Percentiles rank a stretch among this genome's conserved stretches.
These are phyloP conservation scores for Papilio glaucus DNA, from an alignment of 1,140 invertebrate genomes.

Conservation along the genomic window DNA sequence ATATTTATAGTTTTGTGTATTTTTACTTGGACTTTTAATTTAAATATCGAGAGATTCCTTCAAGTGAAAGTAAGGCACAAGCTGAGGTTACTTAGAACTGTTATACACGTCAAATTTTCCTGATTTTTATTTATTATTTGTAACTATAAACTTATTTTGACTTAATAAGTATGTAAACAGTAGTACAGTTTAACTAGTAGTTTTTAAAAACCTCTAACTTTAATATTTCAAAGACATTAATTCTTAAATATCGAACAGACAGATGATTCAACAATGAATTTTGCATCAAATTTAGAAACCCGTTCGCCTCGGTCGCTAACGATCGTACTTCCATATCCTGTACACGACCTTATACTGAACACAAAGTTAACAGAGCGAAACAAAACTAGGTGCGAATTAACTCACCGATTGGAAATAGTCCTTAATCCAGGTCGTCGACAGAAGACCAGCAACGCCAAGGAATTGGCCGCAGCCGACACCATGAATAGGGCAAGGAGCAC, in stretches of 20 bases:
- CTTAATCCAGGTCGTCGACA: constrained; percentile 77
- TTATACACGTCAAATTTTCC: neutral
- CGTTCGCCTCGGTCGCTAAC: constrained; percentile 16
- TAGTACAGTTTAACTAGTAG: too few relatives aligned
- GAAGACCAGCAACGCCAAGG: constrained; percentile 78
- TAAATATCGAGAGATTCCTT: neutral
- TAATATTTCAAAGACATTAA: constrained; percentile 6
- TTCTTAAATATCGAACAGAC: neutral
- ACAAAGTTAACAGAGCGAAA: constrained; percentile 32
- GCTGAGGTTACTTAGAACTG: neutral
- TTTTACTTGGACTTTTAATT: neutral
- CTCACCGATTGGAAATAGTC: constrained; percentile 82
- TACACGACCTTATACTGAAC: constrained; percentile 25
- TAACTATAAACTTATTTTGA: neutral
- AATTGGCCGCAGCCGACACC: constrained; percentile 77
- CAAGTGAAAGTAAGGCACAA: constrained; percentile 2
- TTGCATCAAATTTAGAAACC: constrained; percentile 42
- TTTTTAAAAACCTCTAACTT: neutral
- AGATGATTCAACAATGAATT: constrained; percentile 38
- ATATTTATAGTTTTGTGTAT: constrained; percentile 18
- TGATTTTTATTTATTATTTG: too few relatives aligned
- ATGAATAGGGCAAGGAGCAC: constrained; percentile 75
- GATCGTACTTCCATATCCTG: constrained; percentile 42
- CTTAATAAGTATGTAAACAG: neutral
- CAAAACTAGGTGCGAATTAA: constrained; percentile 40